Base-by-base conservation (phyloP, 2,888 invertebrate species). In the Brachypalpus laphriformis region DNA sequence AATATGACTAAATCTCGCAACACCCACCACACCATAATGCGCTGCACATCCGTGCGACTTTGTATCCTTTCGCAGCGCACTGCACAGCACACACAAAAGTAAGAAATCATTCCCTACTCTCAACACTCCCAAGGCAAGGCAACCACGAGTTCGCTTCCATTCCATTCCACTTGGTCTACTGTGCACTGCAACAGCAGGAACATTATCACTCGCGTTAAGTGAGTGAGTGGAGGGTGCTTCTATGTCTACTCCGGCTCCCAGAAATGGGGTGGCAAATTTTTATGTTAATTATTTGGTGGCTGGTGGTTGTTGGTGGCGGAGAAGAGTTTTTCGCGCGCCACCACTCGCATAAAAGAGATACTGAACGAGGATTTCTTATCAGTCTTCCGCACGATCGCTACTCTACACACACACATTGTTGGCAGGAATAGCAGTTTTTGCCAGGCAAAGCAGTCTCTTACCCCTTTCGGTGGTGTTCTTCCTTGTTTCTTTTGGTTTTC, bases 351-450 rank as follows among this genome's bases (percentile, higher is more conserved):
- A 65, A 74, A 65, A 42, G 42, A 76, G 49, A 68, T 59, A 76
- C 63, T 11, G 34, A 78, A 45, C 49, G 45, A 49, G 72, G 28
- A 75, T 65, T 75, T 51, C 68, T 85, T 85, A 85, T 85, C 83
- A 65, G 80, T 80, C 75, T 85, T 85, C 83, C 83, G 80, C 83
- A 80, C 83, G 80, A 85, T 85, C 83, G 83, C 80, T 68, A 71
- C 70, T 66, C 68, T 16, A 59, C 16, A 66, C 66, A 65, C 14
- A 61, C n/a, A 47, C 40, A 63, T 40, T n/a, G n/a, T n/a, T n/a
- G n/a, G 49, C 47, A 22, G 7, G 6, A 28, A 34, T 34, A 59
- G 31, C 31, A 25, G 5, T 2, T 59, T 57, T 47, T 49, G 49
- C 37, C 22, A 66, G 37, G 37, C 31, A 49, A 14, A 28, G 18